These are phyloP conservation scores for Zosterops lateralis DNA, from an alignment of 2,113 vertebrate species.

Conservation along the genomic window DNA sequence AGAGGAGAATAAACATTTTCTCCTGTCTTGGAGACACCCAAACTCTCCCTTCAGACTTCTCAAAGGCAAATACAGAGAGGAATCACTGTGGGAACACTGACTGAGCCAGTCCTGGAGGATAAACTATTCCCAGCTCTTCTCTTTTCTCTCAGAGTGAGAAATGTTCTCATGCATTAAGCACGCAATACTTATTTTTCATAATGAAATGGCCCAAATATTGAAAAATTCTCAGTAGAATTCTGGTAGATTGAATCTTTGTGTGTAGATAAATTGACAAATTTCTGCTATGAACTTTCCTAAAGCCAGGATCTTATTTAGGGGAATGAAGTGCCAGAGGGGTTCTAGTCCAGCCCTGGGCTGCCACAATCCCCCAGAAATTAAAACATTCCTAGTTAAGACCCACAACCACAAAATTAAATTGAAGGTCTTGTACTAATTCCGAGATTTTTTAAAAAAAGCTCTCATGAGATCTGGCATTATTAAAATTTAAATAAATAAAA, in stretches of 20 bases:
- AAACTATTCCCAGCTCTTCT: neutral
- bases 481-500: neutral
- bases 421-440: neutral
- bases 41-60: neutral
- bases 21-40: neutral
- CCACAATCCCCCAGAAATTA: neutral
- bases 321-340: neutral
- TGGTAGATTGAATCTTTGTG: neutral
- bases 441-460: neutral
- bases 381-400: neutral
- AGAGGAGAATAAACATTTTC: neutral
- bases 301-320: neutral
- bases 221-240: neutral
- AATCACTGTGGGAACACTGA: neutral
- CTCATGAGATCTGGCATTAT: neutral
- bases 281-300: neutral
- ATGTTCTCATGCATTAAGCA: neutral
- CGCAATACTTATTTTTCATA: neutral
- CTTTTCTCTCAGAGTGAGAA: slow-evolving; percentile 8
- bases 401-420: neutral
- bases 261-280: neutral
- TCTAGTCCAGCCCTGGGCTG: neutral
- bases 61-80: neutral
- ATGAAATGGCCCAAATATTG: neutral
- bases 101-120: neutral